phyloP scores from a whole-genome alignment of 2,888 invertebrate genomes.

The Spodoptera littoralis region DNA sequence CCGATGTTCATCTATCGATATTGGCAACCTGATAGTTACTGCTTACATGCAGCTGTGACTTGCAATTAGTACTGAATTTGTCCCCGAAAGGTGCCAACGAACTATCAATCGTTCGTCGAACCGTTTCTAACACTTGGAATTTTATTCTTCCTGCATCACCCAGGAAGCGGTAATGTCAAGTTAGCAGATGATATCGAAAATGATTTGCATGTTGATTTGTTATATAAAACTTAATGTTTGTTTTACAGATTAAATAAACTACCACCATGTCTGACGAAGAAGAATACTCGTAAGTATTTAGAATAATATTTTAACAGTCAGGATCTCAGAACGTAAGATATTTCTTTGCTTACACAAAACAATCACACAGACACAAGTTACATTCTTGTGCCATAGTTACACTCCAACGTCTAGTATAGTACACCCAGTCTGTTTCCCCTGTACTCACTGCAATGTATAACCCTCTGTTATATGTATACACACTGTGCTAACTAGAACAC shows the following conservation, averaged over 20 bases:
- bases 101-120: conserved; percentile 46
- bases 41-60: conserved; percentile 23
- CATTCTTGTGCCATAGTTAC: background rate
- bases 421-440: conserved; percentile 39
- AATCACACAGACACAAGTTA: conserved; percentile 25
- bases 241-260: conserved; percentile 85
- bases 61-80: conserved; percentile 24
- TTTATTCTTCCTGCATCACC: conserved; percentile 3
- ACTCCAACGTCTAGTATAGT: conserved; percentile 15
- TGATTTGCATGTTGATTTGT: background rate
- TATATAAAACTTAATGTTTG: conserved; percentile 51
- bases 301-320: conserved; percentile 19
- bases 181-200: conserved; percentile 1
- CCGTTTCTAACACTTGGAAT: conserved; percentile 19
- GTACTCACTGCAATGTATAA: background rate
- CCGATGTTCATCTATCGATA: conserved; percentile 34
- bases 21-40: conserved; percentile 31
- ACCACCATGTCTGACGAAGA: conserved; percentile 98
- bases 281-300: conserved; percentile 96
- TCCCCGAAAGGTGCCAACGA: conserved; percentile 31
- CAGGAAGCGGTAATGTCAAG: conserved; percentile 1
- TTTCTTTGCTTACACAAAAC: conserved; percentile 36
- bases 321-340: conserved; percentile 42
- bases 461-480: conserved; percentile 26
- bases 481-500: conserved; percentile 51